phyloP scores from a whole-genome alignment of 2,888 invertebrate genomes.

The Malthinus seriepunctatus region DNA sequence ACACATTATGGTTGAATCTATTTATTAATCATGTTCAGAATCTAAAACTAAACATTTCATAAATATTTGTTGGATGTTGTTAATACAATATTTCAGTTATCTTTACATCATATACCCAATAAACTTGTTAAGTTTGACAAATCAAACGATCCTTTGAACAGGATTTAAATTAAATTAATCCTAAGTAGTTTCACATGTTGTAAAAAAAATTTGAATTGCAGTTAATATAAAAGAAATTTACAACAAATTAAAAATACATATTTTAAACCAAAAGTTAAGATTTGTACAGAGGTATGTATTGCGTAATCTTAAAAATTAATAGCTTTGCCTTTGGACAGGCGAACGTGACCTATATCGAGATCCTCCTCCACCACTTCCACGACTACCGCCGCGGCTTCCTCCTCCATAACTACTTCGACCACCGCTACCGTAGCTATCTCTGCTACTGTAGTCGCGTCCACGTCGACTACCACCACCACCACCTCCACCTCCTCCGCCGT shows the following conservation, averaged over 20 bases:
- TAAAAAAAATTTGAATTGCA: too few relatives aligned
- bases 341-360: slow-evolving; percentile 36
- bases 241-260: too few relatives aligned
- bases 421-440: slow-evolving; percentile 36
- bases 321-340: slow-evolving; percentile 28
- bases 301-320: slow-evolving; percentile 9
- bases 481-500: slow-evolving; percentile 24
- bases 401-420: slow-evolving; percentile 36
- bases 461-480: slow-evolving; percentile 39
- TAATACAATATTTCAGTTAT: too few relatives aligned
- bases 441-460: slow-evolving; percentile 32
- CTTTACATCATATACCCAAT: too few relatives aligned
- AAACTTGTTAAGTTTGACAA: too few relatives aligned
- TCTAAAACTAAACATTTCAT: too few relatives aligned
- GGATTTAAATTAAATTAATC: not conserved
- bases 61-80: too few relatives aligned
- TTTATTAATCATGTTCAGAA: too few relatives aligned
- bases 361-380: slow-evolving; percentile 39
- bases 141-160: too few relatives aligned
- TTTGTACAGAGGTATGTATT: not conserved
- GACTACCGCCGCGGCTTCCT: slow-evolving; percentile 38
- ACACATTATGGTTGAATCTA: too few relatives aligned
- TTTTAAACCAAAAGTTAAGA: not conserved
- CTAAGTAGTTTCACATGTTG: not conserved
- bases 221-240: too few relatives aligned